These are phyloP conservation scores for Phymatocera aterrima DNA, from an alignment of 2,888 invertebrate species.

Conservation along the genomic window DNA sequence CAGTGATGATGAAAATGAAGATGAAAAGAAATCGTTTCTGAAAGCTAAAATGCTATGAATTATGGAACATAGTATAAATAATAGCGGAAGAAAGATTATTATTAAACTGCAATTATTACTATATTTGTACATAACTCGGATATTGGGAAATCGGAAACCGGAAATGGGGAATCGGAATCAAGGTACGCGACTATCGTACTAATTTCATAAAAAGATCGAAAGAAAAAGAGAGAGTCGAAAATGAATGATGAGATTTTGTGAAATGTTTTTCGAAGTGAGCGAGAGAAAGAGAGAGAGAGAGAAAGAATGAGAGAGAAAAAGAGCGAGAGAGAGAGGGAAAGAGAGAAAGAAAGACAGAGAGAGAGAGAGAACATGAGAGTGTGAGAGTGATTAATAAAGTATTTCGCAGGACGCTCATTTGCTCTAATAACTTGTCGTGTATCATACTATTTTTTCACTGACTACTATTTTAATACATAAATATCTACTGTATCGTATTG, in stretches of 20 bases:
- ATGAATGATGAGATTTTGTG: neutral
- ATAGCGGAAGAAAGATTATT: neutral
- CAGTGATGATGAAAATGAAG: neutral
- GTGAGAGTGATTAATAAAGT: slow-evolving; percentile 15
- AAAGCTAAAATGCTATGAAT: slow-evolving; percentile 16
- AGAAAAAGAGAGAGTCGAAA: neutral
- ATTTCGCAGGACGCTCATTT: neutral
- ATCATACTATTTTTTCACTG: slow-evolving; percentile 72
- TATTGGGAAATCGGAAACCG: neutral
- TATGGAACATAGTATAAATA: neutral
- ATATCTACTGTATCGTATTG: slow-evolving; percentile 48
- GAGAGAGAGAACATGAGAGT: neutral
- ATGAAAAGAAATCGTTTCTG: neutral
- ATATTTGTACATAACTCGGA: neutral
- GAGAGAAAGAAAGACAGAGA: neutral
- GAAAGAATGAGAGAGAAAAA: neutral
- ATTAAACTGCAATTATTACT: neutral
- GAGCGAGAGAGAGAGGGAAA: neutral
- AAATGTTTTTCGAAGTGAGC: neutral
- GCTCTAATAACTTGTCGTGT: slow-evolving; percentile 19
- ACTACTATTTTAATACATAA: slow-evolving; percentile 67
- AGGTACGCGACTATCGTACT: slow-evolving; percentile 24
- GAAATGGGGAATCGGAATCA: slow-evolving; percentile 1
- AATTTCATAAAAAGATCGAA: neutral
- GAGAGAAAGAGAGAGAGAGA: neutral